phyloP scores from a whole-genome alignment of 2,797 vertebrate species.

The Rhabdophis nuchalis region DNA sequence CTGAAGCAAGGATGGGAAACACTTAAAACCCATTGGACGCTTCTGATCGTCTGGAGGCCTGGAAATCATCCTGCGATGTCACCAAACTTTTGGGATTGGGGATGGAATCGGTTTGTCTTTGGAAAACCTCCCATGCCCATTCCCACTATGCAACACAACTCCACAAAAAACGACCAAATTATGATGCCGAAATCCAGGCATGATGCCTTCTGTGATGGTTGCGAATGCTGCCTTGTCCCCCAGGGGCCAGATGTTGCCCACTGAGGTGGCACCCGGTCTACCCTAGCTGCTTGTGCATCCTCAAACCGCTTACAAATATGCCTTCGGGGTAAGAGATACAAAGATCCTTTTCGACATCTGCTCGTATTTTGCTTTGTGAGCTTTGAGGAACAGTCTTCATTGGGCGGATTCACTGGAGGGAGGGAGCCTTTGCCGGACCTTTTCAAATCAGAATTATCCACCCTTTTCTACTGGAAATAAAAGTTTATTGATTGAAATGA shows the following conservation, averaged over 20 bases:
- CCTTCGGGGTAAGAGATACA: neutral
- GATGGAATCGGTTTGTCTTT: neutral
- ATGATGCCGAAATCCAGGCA: neutral
- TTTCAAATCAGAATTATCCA: neutral
- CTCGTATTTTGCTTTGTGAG: neutral
- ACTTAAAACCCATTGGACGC: neutral
- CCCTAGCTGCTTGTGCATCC: neutral
- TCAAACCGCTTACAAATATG: neutral
- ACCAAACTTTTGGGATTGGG: neutral
- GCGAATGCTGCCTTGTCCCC: neutral
- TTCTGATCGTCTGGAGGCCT: neutral
- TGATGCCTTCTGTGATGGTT: neutral
- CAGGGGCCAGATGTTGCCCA: neutral
- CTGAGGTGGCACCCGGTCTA: neutral
- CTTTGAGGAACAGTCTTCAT: neutral
- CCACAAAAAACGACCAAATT: neutral
- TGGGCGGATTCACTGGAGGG: neutral
- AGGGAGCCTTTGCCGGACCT: neutral
- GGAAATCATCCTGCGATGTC: neutral
- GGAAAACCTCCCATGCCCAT: neutral
- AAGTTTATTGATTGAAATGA: neutral
- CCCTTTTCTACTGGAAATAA: neutral
- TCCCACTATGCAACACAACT: neutral
- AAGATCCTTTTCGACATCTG: neutral
- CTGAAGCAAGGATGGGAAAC: neutral